Conservation (phyloP, 1,140 invertebrate genomes). For the Anagrus nilaparvatae region DNA sequence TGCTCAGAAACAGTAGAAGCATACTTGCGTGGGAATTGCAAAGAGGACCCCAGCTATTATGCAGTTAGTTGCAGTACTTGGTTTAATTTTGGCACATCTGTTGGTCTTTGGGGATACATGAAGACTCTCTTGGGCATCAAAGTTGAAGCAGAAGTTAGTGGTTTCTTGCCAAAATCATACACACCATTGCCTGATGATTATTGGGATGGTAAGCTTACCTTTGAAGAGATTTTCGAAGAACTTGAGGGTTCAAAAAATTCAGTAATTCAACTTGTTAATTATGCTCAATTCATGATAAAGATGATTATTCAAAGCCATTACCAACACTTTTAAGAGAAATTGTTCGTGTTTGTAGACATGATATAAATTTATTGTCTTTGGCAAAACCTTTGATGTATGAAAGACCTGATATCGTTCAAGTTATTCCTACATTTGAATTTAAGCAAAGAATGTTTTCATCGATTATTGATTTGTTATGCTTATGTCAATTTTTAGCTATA, state of each 20-base stretch:
- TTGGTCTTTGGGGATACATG: conserved; percentile 82
- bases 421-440: conserved; percentile 52
- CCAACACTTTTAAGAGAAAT: conserved; percentile 79
- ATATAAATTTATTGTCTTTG: conserved; percentile 64
- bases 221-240: conserved; percentile 63
- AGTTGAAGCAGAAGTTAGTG: conserved; percentile 66
- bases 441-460: conserved; percentile 75
- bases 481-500: conserved; percentile 75
- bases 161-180: conserved; percentile 42
- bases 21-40: conserved; percentile 74
- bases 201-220: conserved; percentile 63
- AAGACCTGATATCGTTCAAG: conserved; percentile 43
- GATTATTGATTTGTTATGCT: conserved; percentile 73
- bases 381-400: conserved; percentile 60
- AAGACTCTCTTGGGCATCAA: conserved; percentile 71
- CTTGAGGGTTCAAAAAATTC: conserved; percentile 47
- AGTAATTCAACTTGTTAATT: no score
- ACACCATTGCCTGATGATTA: conserved; percentile 60
- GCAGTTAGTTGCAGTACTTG: conserved; percentile 81
- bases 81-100: conserved; percentile 82
- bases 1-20: conserved; percentile 79
- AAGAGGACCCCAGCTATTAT: conserved; percentile 65
- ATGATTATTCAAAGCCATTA: conserved; percentile 81
- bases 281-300: no score
- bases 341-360: conserved; percentile 68